Percentiles rank a stretch among this genome's conserved stretches.
Conservation (phyloP, 2,797 vertebrate genomes). For the Macrochelys suwanniensis region DNA sequence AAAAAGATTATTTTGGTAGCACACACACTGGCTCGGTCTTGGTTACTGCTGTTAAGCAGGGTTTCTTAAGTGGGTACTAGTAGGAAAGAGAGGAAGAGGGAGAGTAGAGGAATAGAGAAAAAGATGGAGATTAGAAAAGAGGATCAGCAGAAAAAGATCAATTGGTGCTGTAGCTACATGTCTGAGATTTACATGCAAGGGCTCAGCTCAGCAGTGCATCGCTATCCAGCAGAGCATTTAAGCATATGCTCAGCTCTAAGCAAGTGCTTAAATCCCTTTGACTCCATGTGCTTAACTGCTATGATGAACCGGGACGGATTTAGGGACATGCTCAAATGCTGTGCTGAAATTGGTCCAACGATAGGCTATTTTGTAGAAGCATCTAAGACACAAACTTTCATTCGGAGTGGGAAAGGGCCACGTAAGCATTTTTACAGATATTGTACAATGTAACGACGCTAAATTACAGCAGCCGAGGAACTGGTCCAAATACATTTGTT, state of each 20-base stretch:
- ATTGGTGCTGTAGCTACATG: too few species aligned
- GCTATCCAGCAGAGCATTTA: neutral
- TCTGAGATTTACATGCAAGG: too few species aligned
- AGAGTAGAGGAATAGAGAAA: neutral
- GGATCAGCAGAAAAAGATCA: neutral
- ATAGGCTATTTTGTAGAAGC: constrained; percentile 30
- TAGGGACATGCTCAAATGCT: neutral
- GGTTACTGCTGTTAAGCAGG: neutral
- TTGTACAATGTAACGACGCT: constrained; percentile 20
- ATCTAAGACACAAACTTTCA: constrained; percentile 29
- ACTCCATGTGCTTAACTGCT: neutral
- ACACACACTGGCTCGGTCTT: neutral
- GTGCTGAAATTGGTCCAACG: constrained; percentile 12
- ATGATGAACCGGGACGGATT: neutral
- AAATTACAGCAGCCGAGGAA: neutral
- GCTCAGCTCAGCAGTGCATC: too few species aligned
- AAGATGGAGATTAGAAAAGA: neutral
- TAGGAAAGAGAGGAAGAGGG: too few species aligned
- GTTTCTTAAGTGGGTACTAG: neutral
- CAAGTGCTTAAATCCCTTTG: accelerated
- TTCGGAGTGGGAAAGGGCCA: constrained; percentile 28
- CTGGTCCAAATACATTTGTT: constrained; percentile 20
- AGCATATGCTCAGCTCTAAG: neutral
- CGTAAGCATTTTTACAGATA: constrained; percentile 50
- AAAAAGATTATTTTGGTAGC: constrained; percentile 5